Evolutionary conservation across 2,888 invertebrate species (phyloP), one percentile per base, ranked within the genome.

Genomic region (Amphipoea oculea): DNA sequence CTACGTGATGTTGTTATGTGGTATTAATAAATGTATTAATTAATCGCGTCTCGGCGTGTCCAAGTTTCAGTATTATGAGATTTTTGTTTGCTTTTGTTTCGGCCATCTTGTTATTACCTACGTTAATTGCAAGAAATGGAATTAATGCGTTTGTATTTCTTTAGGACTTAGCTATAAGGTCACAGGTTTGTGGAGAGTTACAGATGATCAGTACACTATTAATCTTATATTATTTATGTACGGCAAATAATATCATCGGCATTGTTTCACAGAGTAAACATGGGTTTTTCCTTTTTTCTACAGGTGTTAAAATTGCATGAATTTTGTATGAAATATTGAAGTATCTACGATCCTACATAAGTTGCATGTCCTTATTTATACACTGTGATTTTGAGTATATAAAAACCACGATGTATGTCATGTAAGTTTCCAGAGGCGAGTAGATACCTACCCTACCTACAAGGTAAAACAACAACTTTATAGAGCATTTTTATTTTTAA

Each of bases 11-110:
- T 84, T 86, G 88, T 86, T 86, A 85, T 88, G 88, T 77, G 88
- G 73, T 88, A 85, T 88, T 85, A 80, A 87, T 87, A 87, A 87
- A 87, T 84, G 76, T 87, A 87, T 87, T 85, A 88, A 88, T 88
- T 86, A 86, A 75, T 88, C 78, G 69, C 78, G 75, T 57, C 71
- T 87, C 73, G 85, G 87, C 87, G 85, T 87, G 85, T 77, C 85
- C 84, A 75, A 51, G 48, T 68, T 85, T 65, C 78, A 73, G 63
- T 75, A 84, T 80, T 77, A 86, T 70, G 57, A 69, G 62, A 84
- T 17, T 72, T 79, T 78, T 73, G 67, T 86, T 83, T 73, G 75
- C 60, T 73, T 68, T 83, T 60, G 20, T 62, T 79, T 23, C 14
- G 5, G 36, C 36, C 45, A 76, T 77, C 17, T 62, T 66, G 45